Evolutionary conservation across 2,797 vertebrate genomes (phyloP), one percentile per base, ranked within the genome.

Genomic region (Sebastes vulpes): DNA sequence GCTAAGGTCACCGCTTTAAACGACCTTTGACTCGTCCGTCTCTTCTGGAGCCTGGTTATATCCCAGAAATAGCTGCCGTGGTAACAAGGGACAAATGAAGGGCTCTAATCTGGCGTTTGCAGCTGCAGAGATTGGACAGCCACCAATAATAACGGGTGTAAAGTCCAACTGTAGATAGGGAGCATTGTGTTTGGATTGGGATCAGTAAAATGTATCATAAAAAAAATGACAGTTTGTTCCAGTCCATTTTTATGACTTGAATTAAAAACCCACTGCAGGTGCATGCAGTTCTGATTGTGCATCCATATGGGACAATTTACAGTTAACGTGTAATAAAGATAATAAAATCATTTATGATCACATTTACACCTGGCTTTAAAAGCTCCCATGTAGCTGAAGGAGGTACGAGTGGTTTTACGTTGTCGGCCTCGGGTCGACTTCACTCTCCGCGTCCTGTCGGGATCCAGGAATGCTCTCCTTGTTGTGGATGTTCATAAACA

Each of bases 21-120:
- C 72, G 74, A 79, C 84, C 82, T 89, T 72, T 90, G 79, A 70
- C 78, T 76, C 50, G n/a, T 50, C 18, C 2, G 1, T 72, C 29
- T 69, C 23, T 23, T 38, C 53, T 65, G n/a, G 42, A 48, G 32
- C 9, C 32, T 50, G 3, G 31, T 73, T 71, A 42, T 16, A 56
- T 63, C 38, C n/a, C 35, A 28, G 31, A 78, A 72, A 70, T 72
- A 29, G 77, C 56, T 75, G 67, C 18, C 8, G 7, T 20, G 25
- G 23, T 78, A 54, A 71, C 21, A 10, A 52, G 72, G 14, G 70
- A 65, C 42, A 38, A 74, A 70, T 50, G 5, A 67, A 29, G 4
- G 26, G 8, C 31, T 79, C 4, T 65, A 70, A 70, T 80, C 50
- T 57, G 56, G 3, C 26, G 11, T 46, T 25, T 71, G 64, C 53